A percentile compares a stretch with the other conserved stretches of the same genome.
Conservation (phyloP, 2,888 invertebrate genomes). For the Ctenicera cuprea region DNA sequence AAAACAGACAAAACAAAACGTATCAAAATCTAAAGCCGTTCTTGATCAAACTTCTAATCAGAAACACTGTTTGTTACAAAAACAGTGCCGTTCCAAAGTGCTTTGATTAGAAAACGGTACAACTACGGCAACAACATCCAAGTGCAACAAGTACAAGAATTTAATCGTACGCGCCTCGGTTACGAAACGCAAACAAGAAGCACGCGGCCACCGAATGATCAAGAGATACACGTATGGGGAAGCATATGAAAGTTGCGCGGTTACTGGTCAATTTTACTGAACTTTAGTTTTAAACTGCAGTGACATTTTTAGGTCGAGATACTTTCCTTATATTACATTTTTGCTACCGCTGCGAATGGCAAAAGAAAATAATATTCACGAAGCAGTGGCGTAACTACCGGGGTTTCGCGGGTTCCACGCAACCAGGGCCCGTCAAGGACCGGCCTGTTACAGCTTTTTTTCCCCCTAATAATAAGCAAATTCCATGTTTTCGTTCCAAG, state of each 20-base stretch:
- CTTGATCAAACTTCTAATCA: too few relatives aligned
- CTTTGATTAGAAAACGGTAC: not conserved
- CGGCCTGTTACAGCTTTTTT: too few relatives aligned
- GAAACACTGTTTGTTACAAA: too few relatives aligned
- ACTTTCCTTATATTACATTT: not conserved
- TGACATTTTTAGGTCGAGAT: not conserved
- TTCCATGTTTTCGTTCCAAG: too few relatives aligned
- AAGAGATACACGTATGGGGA: not conserved
- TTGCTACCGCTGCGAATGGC: not conserved
- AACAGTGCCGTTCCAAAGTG: too few relatives aligned
- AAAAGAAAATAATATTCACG: too few relatives aligned
- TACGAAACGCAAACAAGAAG: conserved; percentile 34
- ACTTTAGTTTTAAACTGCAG: not conserved
- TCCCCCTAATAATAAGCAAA: too few relatives aligned
- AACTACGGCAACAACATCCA: not conserved
- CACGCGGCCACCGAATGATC: conserved; percentile 34
- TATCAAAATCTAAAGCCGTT: too few relatives aligned
- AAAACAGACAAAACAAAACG: too few relatives aligned
- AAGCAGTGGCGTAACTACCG: too few relatives aligned
- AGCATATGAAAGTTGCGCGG: conserved; percentile 25
- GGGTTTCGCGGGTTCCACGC: too few relatives aligned
- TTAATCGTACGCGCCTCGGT: conserved; percentile 21
- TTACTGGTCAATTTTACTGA: not conserved
- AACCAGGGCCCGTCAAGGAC: too few relatives aligned
- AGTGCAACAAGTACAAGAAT: conserved; percentile 19